Evolutionary conservation across 2,113 vertebrate species (phyloP).

Genomic region (Pituophis catenifer): DNA sequence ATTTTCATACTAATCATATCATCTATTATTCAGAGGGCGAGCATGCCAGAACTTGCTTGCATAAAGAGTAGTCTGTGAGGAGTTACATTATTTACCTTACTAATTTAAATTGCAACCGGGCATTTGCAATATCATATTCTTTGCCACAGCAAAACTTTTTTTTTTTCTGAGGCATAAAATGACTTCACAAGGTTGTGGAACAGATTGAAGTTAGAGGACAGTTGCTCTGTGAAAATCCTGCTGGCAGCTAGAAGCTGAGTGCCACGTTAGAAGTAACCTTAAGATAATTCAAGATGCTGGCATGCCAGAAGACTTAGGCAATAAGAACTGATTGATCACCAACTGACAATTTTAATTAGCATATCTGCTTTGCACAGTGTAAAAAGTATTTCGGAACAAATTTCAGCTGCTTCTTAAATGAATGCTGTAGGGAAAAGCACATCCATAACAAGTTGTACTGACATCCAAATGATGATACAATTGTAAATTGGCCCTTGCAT

Average conservation of each 20-base stretch:
- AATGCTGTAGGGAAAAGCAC: slow-evolving; percentile 32
- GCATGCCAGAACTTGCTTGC: background rate
- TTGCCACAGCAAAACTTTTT: slow-evolving; percentile 31
- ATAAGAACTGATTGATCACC: slow-evolving; percentile 69
- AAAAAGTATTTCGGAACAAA: slow-evolving; percentile 58
- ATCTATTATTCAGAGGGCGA: slow-evolving; percentile 12
- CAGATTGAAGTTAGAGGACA: slow-evolving; percentile 61
- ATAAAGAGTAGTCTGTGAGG: background rate
- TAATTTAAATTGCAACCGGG: slow-evolving; percentile 35
- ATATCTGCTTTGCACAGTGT: slow-evolving; percentile 58
- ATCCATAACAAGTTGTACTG: slow-evolving; percentile 12
- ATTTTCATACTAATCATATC: slow-evolving; percentile 8
- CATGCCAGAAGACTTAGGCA: slow-evolving; percentile 58
- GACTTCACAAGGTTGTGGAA: slow-evolving; percentile 57
- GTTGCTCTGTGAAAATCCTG: slow-evolving; percentile 51
- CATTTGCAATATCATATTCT: slow-evolving; percentile 26
- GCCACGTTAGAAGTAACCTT: slow-evolving; percentile 56
- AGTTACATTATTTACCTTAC: slow-evolving; percentile 24
- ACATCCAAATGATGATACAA: background rate
- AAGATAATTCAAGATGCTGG: slow-evolving; percentile 68
- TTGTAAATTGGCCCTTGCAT: background rate
- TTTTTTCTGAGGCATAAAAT: slow-evolving; percentile 46
- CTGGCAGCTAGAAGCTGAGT: slow-evolving; percentile 65
- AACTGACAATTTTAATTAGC: slow-evolving; percentile 77
- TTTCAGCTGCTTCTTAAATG: slow-evolving; percentile 59